phyloP scores from a whole-genome alignment of 2,113 vertebrate genomes.

The Holacanthus passer region DNA sequence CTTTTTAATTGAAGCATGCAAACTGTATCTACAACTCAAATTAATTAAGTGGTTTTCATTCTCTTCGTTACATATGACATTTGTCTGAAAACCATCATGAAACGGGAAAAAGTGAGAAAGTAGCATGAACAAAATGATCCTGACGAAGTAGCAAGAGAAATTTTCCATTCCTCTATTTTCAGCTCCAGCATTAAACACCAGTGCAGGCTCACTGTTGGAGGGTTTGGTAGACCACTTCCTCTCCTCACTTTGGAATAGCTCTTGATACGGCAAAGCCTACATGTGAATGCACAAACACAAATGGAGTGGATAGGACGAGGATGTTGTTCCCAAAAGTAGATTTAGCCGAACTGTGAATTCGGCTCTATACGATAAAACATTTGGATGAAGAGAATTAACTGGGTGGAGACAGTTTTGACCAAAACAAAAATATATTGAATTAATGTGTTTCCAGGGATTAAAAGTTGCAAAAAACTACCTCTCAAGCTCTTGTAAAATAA shows the following conservation, averaged over 20 bases:
- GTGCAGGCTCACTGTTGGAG: neutral
- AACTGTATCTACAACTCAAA: neutral
- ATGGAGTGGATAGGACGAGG: neutral
- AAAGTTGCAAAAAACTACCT: neutral
- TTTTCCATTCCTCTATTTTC: neutral
- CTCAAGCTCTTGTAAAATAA: neutral
- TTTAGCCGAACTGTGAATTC: neutral
- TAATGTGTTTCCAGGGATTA: neutral
- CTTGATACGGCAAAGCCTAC: neutral
- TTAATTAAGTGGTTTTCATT: neutral
- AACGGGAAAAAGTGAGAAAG: neutral
- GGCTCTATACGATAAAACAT: neutral
- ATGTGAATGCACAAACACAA: neutral
- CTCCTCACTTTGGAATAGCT: neutral
- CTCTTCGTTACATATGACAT: neutral
- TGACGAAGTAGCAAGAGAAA: neutral
- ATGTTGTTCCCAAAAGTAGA: neutral
- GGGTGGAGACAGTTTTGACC: no score
- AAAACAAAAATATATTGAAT: neutral
- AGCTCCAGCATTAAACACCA: neutral
- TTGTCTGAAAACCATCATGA: neutral
- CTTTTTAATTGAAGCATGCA: neutral
- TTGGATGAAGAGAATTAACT: no score
- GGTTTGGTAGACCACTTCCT: neutral
- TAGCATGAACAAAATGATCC: neutral